Evolutionary conservation across 2,797 vertebrate species (phyloP).

Genomic region (Lophotriccus pileatus): DNA sequence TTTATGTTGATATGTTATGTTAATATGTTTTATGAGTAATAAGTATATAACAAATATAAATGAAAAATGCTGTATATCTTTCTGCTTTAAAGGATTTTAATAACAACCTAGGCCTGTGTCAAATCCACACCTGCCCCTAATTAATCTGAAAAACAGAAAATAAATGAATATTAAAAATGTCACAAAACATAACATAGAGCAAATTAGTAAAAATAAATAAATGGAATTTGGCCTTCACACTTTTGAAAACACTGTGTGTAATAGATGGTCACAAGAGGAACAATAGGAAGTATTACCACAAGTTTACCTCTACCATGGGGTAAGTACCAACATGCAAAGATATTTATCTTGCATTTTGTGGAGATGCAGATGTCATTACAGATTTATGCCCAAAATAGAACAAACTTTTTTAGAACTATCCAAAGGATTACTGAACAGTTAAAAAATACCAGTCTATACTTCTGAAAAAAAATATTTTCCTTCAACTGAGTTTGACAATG

Average conservation of each 20-base stretch:
- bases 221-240: neutral
- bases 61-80: neutral
- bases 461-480: neutral
- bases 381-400: neutral
- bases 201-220: neutral
- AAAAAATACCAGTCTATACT: neutral
- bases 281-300: neutral
- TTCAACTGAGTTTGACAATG: neutral
- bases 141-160: neutral
- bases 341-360: neutral
- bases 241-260: neutral
- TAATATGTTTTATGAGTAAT: neutral
- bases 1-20: neutral
- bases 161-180: neutral
- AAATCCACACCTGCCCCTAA: neutral
- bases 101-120: neutral
- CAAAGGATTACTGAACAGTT: neutral
- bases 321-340: neutral
- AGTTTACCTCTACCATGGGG: neutral
- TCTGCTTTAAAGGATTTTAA: neutral
- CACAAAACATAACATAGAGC: neutral
- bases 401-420: neutral
- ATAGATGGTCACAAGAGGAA: neutral
- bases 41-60: neutral
- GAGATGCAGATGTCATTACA: neutral